Evolutionary conservation across 2,888 invertebrate genomes (phyloP), one percentile per base, ranked within the genome.

Genomic region (Cremastinae sp.): DNA sequence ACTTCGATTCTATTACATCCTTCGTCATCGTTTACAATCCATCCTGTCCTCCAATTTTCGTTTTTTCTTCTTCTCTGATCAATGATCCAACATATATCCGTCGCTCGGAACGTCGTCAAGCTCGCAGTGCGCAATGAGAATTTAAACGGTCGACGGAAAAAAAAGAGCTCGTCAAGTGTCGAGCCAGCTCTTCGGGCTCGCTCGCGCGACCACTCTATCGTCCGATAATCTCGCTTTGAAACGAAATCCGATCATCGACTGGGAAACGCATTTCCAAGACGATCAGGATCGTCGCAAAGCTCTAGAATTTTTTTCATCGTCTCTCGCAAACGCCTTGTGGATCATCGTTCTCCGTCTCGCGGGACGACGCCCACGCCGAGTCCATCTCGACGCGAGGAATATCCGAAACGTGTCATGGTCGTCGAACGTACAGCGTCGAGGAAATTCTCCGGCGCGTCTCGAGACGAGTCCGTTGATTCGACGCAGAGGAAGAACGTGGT

Each of bases 31-130:
- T 37, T 64, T 28, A 55, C 18, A 5, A 39, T 55, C n/a, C 28
- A 43, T 22, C 3, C 47, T 66, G 16, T 9, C 35, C 58, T 28
- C 47, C 14, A 58, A 56, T 7, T 20, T 41, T 43, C 41, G 22
- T n/a, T 28, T 22, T 22, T 41, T 4, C 12, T 41, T 14, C n/a
- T n/a, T 16, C 20, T 53, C 39, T 14, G 41, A 22, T 22, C 51
- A 49, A 58, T 39, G 20, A 39, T 49, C 51, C 39, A 62, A 49
- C 43, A 51, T 66, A 47, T 55, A 61, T 69, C 64, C 59, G 69
- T 74, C 59, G 59, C 74, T 59, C 16, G 72, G 41, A 68, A 68
- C 75, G 58, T 75, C 75, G 75, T 75, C 75, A 72, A 72, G 66
- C 62, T 58, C 75, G 39, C 49, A 71, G 62, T 66, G 62, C 22